Base-by-base conservation (phyloP, 2,113 vertebrate genomes). In the Cacatua alba region DNA sequence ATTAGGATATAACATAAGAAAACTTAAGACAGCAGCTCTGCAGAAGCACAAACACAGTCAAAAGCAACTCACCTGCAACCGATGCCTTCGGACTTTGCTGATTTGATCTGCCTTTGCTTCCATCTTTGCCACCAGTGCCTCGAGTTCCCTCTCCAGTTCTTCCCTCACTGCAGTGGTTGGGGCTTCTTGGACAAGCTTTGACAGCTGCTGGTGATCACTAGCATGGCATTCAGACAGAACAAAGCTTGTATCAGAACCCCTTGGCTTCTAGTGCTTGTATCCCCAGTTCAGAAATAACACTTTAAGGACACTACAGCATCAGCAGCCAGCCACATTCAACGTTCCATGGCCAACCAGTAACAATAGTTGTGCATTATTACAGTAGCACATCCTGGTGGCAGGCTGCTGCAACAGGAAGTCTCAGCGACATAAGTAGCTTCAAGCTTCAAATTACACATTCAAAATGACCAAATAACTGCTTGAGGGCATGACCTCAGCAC, bases 51-150 rank as follows among this genome's bases (percentile, higher is more conserved):
- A 80, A n/a, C 11, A 10, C 1, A n/a, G 13, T 12, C 21, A 70
- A 60, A 80, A 60, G 10, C 17, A 63, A 68, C 79, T 94, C 81
- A 99, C 99, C 98, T 98, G 98, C 51, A 97, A 88, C 92, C 98
- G 98, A 84, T 99, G 99, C 78, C 97, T 98, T 78, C 96, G 97
- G 35, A 99, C 98, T 96, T 99, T 99, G 85, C 97, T 98, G 89
- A 99, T 99, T 91, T 99, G 99, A 37, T 99, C 99, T 90, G 98
- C 99, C 95, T 99, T 99, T 59, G 98, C 98, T 97, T 99, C 99
- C 99, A 99, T 99, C 95, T 96, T 99, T 94, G 97, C 97, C 80
- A 99, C 98, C 63, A 99, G 86, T 9, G 75, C 92, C 86, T 99
- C 99, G 67, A 99, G 98, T 44, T 99, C 98, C 39, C 88, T 96